Evolutionary conservation across 2,888 invertebrate species (phyloP), one percentile per base, ranked within the genome.

Genomic region (Limenitis camilla): DNA sequence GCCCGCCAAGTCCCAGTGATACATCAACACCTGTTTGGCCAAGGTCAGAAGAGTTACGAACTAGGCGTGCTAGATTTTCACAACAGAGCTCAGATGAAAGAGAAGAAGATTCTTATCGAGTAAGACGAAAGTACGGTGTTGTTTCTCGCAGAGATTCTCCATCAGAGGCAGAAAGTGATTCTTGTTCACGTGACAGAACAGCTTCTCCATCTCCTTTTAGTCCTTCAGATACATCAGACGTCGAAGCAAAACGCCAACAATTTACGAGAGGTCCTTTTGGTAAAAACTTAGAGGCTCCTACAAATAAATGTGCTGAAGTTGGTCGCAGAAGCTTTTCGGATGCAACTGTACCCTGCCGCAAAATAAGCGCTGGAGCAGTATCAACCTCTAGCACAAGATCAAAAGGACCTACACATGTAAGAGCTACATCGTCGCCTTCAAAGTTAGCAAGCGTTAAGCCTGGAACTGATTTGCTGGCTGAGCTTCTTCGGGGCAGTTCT

Each of bases 401-500:
- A 65, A 86, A 88, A 61, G 89, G 85, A 48, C 86, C 90, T 2
- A 83, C 89, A 28, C 94, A 94, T 76, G 93, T 94, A 62, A 81
- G 94, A 62, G 94, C 94, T 5, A 93, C 93, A 10, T 94, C 94
- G 6, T 94, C 94, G 62, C 94, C 94, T 32, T 93, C 93, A 3
- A 19, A 19, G 3, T 19, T 19, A 19, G 19, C 19, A 19, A 19
- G 19, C 19, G 19, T 19, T 19, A 19, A 19, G 19, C 19, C 19
- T 19, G 19, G 19, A 19, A 19, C 19, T 19, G 19, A 19, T 19
- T 81, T 94, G 55, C 85, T 95, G 55, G 94, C 94, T 40, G 93
- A 94, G 73, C 82, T 95, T 56, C 88, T 95, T 42, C 90, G 93
- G 60, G 94, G 94, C 50, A 94, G 94, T 66, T 94, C 94, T 38